Evolutionary conservation across 1,140 invertebrate species (phyloP).

Genomic region (Anthonomus grandis): DNA sequence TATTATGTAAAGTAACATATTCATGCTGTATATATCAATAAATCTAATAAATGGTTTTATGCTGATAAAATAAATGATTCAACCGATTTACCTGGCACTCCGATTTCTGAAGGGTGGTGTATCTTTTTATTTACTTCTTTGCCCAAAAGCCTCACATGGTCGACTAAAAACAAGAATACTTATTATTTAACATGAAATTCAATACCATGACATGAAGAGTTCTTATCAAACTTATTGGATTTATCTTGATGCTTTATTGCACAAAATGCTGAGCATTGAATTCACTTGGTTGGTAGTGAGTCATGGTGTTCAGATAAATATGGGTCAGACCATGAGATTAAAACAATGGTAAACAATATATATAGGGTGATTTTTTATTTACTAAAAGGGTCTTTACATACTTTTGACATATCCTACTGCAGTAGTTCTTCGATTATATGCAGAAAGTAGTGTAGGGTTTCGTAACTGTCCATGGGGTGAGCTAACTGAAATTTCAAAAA

Average conservation of each 20-base stretch:
- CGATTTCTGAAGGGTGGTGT: constrained; percentile 40
- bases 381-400: constrained; percentile 16
- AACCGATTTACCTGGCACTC: constrained; percentile 36
- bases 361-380: not conserved
- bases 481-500: constrained; percentile 34
- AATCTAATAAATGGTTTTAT: too few species aligned
- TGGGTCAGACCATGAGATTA: not conserved
- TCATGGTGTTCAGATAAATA: not conserved
- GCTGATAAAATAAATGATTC: too few species aligned
- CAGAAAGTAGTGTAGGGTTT: constrained; percentile 22
- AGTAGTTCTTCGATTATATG: constrained; percentile 40
- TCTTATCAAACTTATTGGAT: not conserved
- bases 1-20: too few species aligned
- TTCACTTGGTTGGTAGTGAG: not conserved
- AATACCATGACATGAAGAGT: not conserved
- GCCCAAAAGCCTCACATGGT: constrained; percentile 38
- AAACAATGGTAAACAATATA: not conserved
- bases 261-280: not conserved
- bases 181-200: not conserved
- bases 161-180: constrained; percentile 35
- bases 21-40: too few species aligned
- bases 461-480: constrained; percentile 15
- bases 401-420: constrained; percentile 39
- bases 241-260: not conserved
- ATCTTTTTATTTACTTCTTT: constrained; percentile 41